These are phyloP conservation scores for Phacellophora camtschatica DNA, from an alignment of 30 jellyfish, hydroid and myxozoan species.

Conservation along the genomic window DNA sequence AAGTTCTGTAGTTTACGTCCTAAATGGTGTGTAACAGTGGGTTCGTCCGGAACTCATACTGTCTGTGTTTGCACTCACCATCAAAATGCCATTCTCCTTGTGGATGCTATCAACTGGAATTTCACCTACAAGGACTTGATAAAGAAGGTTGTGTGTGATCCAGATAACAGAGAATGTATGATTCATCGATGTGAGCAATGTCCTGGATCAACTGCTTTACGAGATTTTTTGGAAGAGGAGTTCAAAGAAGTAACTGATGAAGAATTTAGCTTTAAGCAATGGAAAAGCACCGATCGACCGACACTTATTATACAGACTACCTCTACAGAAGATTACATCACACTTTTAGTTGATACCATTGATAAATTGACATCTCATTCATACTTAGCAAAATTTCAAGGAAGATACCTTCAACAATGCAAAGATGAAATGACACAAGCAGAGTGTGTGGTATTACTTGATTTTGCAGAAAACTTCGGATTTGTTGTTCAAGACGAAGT, in stretches of 20 bases:
- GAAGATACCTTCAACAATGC: slow-evolving; percentile 21
- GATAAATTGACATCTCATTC: slow-evolving; percentile 64
- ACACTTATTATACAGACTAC: neutral
- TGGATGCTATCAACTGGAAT: slow-evolving; percentile 9
- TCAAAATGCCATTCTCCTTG: slow-evolving; percentile 50
- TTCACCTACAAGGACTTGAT: slow-evolving; percentile 14
- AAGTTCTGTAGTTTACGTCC: slow-evolving; percentile 73
- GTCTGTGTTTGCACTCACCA: slow-evolving; percentile 82
- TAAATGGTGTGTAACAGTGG: slow-evolving; percentile 70
- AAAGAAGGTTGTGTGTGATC: slow-evolving; percentile 45
- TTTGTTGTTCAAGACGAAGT: slow-evolving; percentile 25
- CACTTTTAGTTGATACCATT: slow-evolving; percentile 15
- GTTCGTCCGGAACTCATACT: slow-evolving; percentile 75
- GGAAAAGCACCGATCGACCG: slow-evolving; percentile 67
- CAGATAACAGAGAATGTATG: slow-evolving; percentile 68
- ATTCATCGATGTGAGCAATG: slow-evolving; percentile 62
- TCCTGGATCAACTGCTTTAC: slow-evolving; percentile 6
- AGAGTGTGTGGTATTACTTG: slow-evolving; percentile 37
- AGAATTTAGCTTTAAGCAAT: slow-evolving; percentile 35
- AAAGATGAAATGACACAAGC: slow-evolving; percentile 52
- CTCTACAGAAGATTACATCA: slow-evolving; percentile 27
- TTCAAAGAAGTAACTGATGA: slow-evolving; percentile 28
- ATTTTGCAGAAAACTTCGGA: slow-evolving; percentile 49
- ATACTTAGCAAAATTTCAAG: slow-evolving; percentile 63
- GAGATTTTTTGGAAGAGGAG: slow-evolving; percentile 3